Evolutionary conservation across 2,888 invertebrate species (phyloP).

Genomic region (Ornithoptera priamus): DNA sequence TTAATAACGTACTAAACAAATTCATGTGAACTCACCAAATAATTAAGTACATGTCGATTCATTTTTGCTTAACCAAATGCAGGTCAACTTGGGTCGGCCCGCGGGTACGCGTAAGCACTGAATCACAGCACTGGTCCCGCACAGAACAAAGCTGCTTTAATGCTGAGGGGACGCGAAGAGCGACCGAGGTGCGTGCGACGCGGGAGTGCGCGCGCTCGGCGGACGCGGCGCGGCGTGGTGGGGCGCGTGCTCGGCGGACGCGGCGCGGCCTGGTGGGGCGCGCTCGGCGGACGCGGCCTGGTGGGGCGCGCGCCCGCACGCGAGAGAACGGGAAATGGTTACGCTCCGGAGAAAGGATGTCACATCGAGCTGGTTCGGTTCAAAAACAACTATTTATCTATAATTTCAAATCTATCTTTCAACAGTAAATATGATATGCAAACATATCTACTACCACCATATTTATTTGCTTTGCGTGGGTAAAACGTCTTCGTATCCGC

Average conservation of each 20-base stretch:
- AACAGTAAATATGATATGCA: too few species aligned
- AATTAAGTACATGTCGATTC: slow-evolving; percentile 9
- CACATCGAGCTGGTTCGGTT: slow-evolving; percentile 19
- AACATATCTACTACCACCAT: too few species aligned
- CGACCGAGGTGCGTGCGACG: slow-evolving; percentile 6
- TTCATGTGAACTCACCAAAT: slow-evolving; percentile 20
- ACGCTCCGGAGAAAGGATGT: slow-evolving; percentile 26
- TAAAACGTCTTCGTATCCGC: too few species aligned
- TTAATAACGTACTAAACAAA: not conserved
- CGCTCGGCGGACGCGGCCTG: not conserved
- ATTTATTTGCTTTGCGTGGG: too few species aligned
- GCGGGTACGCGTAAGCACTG: too few species aligned
- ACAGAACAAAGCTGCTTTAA: slow-evolving; percentile 3
- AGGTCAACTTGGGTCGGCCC: not conserved
- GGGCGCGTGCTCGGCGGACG: not conserved
- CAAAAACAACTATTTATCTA: too few species aligned
- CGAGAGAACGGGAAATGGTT: slow-evolving; percentile 22
- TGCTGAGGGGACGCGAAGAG: slow-evolving; percentile 2
- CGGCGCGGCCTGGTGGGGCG: slow-evolving; percentile 10
- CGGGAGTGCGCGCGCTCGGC: not conserved
- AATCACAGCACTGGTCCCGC: slow-evolving; percentile 12
- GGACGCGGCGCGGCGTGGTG: not conserved
- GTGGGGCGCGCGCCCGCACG: slow-evolving; percentile 5
- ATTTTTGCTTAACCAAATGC: not conserved
- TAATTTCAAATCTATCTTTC: too few species aligned